These are phyloP conservation scores for Ailurus styani DNA, from an alignment of 2,113 vertebrate species.

Conservation along the genomic window DNA sequence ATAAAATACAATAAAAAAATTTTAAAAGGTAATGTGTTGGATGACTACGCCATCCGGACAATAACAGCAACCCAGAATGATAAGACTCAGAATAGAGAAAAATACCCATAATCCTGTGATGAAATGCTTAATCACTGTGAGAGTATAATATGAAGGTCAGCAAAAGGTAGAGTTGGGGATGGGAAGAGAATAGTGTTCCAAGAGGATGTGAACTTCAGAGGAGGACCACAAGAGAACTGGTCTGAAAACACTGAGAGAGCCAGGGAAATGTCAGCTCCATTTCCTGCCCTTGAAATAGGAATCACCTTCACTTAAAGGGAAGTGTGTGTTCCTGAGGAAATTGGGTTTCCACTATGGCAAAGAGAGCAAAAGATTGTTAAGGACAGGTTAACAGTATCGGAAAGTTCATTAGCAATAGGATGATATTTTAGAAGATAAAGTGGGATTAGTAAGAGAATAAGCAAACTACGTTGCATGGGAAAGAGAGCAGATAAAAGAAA, in stretches of 20 bases:
- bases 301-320: background rate
- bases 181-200: background rate
- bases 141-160: background rate
- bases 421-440: background rate
- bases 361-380: background rate
- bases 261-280: background rate
- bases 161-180: background rate
- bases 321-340: background rate
- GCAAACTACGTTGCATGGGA: background rate
- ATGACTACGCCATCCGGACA: background rate
- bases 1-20: background rate
- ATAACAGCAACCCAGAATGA: background rate
- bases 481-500: background rate
- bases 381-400: background rate
- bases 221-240: background rate
- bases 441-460: background rate
- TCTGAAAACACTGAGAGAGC: background rate
- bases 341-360: background rate
- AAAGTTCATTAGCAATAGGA: background rate
- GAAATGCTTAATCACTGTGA: background rate
- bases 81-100: background rate
- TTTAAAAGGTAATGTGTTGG: background rate
- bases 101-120: background rate
- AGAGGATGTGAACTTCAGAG: background rate
- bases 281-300: slow-evolving; percentile 9